Conservation (phyloP, 2,113 vertebrate species). For the Apistogramma diplotaenia region DNA sequence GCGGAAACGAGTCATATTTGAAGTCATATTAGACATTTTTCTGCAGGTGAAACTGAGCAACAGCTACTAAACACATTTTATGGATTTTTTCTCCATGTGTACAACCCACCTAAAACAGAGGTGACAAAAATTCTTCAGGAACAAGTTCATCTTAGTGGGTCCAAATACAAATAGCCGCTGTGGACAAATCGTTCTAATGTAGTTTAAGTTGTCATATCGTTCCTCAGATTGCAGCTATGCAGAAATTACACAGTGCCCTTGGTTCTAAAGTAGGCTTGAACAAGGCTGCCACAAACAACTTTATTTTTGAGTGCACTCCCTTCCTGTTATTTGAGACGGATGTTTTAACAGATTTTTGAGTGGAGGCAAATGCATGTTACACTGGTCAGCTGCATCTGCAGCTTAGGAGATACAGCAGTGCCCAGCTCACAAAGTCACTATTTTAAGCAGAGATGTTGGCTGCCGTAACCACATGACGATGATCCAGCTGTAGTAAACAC, state of each 20-base stretch:
- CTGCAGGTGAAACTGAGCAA: not conserved
- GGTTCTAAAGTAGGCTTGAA: slow-evolving; percentile 57
- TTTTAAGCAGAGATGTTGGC: slow-evolving; percentile 15
- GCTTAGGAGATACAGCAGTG: slow-evolving; percentile 22
- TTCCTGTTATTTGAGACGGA: slow-evolving; percentile 76
- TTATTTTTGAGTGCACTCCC: slow-evolving; percentile 74
- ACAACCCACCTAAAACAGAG: not conserved
- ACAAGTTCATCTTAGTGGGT: slow-evolving; percentile 30
- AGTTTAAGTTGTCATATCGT: slow-evolving; percentile 12
- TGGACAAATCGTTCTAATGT: slow-evolving; percentile 24
- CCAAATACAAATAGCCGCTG: slow-evolving; percentile 16
- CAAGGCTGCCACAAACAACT: slow-evolving; percentile 68
- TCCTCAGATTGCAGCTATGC: slow-evolving; percentile 24
- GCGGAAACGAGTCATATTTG: not conserved
- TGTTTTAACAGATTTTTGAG: slow-evolving; percentile 68
- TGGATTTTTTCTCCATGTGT: not conserved
- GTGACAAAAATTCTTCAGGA: slow-evolving; percentile 17
- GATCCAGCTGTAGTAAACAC: slow-evolving; percentile 47
- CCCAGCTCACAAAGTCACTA: slow-evolving; percentile 23
- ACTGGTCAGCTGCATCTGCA: slow-evolving; percentile 53
- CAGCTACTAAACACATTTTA: not conserved
- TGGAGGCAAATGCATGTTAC: slow-evolving; percentile 54
- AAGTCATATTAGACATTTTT: not conserved
- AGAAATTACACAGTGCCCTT: slow-evolving; percentile 50
- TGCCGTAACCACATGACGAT: slow-evolving; percentile 28